These are phyloP conservation scores for Paralichthys olivaceus DNA, from an alignment of 2,113 vertebrate genomes.

Conservation along the genomic window DNA sequence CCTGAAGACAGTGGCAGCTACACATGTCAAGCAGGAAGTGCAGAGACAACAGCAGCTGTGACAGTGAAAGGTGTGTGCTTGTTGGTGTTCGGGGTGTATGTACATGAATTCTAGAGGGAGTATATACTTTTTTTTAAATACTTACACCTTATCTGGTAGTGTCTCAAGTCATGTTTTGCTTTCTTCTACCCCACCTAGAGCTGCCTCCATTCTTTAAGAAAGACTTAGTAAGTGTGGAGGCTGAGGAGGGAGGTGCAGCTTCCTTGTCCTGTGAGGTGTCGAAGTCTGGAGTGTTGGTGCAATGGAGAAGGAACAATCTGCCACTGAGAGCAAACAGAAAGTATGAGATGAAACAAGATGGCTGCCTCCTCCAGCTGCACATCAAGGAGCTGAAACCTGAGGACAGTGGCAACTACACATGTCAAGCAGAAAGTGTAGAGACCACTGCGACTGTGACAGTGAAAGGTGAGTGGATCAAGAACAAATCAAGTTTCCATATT, in stretches of 20 bases:
- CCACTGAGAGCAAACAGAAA: slow-evolving; percentile 74
- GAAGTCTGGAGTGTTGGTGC: slow-evolving; percentile 71
- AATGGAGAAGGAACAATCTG: slow-evolving; percentile 81
- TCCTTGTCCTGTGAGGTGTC: slow-evolving; percentile 79
- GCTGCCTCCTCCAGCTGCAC: slow-evolving; percentile 72
- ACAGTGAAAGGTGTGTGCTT: slow-evolving; percentile 22
- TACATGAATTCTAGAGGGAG: too few species aligned
- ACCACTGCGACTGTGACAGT: slow-evolving; percentile 66
- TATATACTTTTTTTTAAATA: too few species aligned
- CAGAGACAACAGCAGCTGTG: slow-evolving; percentile 49
- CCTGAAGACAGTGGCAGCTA: slow-evolving; percentile 67
- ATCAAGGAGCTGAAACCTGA: slow-evolving; percentile 74
- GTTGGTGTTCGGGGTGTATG: neutral
- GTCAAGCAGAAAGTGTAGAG: slow-evolving; percentile 77
- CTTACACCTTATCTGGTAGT: neutral
- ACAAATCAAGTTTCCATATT: neutral
- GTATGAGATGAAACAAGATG: slow-evolving; percentile 82
- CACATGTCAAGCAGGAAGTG: slow-evolving; percentile 51
- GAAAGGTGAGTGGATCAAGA: slow-evolving; percentile 29
- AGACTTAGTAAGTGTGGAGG: slow-evolving; percentile 76
- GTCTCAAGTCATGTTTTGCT: neutral
- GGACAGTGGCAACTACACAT: slow-evolving; percentile 83
- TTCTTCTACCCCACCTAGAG: slow-evolving; percentile 43
- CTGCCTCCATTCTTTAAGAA: slow-evolving; percentile 71
- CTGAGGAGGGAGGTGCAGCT: slow-evolving; percentile 68